Evolutionary conservation across 2,797 vertebrate species (phyloP).

Genomic region (Rhincodon typus): DNA sequence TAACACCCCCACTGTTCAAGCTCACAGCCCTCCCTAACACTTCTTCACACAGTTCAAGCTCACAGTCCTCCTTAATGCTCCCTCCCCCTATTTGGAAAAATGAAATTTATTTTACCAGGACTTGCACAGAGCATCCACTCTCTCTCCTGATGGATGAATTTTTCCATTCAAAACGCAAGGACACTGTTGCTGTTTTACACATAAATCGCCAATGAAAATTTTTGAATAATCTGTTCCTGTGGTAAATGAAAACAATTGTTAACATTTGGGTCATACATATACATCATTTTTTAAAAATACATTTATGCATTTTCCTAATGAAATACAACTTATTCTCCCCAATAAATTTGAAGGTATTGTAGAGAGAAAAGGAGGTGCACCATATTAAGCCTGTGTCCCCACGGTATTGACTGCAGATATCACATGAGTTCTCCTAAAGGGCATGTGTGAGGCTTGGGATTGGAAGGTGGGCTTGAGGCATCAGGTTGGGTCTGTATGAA

Average conservation of each 20-base stretch:
- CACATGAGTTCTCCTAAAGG: not conserved
- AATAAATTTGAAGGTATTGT: not conserved
- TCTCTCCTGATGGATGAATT: constrained; percentile 22
- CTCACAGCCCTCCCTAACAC: too few species aligned
- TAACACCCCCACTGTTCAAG: not conserved
- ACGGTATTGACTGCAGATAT: not conserved
- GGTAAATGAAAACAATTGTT: not conserved
- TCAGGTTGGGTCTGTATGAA: not conserved
- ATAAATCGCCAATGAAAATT: not conserved
- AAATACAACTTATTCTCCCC: not conserved
- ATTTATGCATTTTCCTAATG: not conserved
- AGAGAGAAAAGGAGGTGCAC: not conserved
- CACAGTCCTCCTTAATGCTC: not conserved
- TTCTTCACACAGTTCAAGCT: not conserved
- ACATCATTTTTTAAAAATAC: not conserved
- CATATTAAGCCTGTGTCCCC: not conserved
- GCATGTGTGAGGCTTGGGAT: not conserved
- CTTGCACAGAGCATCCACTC: constrained; percentile 20
- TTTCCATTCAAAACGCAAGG: constrained; percentile 27
- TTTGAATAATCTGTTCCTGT: not conserved
- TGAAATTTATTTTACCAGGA: not conserved
- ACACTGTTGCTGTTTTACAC: not conserved
- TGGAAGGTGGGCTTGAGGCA: not conserved
- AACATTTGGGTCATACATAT: not conserved
- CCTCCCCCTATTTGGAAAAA: not conserved